Evolutionary conservation across 1,140 invertebrate genomes (phyloP).

Genomic region (Procambarus clarkii): DNA sequence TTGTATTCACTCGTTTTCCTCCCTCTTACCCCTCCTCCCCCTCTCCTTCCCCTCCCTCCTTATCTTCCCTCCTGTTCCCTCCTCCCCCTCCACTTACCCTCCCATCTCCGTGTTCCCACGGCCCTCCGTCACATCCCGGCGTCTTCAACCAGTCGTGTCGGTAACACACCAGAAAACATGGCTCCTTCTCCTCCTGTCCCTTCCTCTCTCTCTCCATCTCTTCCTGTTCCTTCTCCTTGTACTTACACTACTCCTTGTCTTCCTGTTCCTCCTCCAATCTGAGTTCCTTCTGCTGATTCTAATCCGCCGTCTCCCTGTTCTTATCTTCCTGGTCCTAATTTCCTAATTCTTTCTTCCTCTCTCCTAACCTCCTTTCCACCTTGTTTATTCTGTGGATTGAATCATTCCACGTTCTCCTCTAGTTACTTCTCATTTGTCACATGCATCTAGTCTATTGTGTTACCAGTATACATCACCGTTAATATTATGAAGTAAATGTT

Average conservation of each 20-base stretch:
- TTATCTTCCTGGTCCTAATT: background rate
- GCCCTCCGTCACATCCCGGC: no score
- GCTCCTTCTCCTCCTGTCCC: background rate
- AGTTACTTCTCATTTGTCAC: no score
- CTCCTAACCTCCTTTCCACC: background rate
- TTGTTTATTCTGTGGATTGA: no score
- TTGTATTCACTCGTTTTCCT: background rate
- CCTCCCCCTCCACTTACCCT: background rate
- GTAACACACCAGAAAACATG: no score
- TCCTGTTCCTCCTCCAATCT: background rate
- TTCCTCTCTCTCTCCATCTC: background rate
- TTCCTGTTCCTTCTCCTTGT: no score
- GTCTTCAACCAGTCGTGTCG: background rate
- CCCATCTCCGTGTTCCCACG: background rate
- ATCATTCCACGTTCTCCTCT: no score
- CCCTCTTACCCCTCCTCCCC: background rate
- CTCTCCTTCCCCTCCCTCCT: no score
- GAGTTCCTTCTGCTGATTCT: background rate
- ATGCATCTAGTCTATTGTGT: no score
- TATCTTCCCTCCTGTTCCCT: background rate
- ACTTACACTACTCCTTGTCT: background rate
- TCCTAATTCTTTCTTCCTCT: background rate
- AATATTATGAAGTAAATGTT: no score
- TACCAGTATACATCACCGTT: no score
- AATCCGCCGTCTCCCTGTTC: background rate